phyloP scores from a whole-genome alignment of 2,888 invertebrate genomes.

The Caenorhabditis sulstoni region DNA sequence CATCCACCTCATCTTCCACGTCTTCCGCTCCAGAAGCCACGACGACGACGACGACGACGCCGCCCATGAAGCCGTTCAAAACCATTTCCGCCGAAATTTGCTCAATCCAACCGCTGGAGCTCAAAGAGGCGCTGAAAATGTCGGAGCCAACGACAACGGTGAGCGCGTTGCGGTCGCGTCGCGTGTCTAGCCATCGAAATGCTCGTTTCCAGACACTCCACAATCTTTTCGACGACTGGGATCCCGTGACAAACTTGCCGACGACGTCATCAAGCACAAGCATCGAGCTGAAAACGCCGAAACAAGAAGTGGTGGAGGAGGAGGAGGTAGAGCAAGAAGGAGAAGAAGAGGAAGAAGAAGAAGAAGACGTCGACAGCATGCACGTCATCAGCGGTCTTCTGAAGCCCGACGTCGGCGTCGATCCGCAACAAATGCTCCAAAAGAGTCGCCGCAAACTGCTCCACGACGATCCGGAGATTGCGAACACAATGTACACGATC shows the following conservation, averaged over 20 bases:
- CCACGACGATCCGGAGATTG: constrained; percentile 17
- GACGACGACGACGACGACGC: not conserved
- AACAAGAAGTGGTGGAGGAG: not conserved
- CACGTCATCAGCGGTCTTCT: not conserved
- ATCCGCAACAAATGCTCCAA: no score
- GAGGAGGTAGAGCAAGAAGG: constrained; percentile 1
- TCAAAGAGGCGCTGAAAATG: not conserved
- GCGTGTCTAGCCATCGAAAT: no score
- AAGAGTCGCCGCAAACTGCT: not conserved
- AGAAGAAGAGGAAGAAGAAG: constrained; percentile 5
- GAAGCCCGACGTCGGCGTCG: not conserved
- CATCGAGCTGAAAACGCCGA: not conserved
- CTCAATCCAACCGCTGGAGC: not conserved
- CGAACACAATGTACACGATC: constrained; percentile 25
- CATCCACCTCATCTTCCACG: not conserved
- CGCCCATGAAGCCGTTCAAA: constrained; percentile 28
- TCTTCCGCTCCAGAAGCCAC: not conserved
- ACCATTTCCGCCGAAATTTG: constrained; percentile 38
- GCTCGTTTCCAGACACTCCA: not conserved
- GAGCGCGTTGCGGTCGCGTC: not conserved
- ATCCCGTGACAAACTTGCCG: not conserved
- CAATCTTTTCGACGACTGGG: not conserved
- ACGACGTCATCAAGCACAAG: not conserved
- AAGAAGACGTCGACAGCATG: constrained; percentile 1
- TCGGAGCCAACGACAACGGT: not conserved